Evolutionary conservation across 2,113 vertebrate genomes (phyloP).

Genomic region (Odocoileus virginianus): DNA sequence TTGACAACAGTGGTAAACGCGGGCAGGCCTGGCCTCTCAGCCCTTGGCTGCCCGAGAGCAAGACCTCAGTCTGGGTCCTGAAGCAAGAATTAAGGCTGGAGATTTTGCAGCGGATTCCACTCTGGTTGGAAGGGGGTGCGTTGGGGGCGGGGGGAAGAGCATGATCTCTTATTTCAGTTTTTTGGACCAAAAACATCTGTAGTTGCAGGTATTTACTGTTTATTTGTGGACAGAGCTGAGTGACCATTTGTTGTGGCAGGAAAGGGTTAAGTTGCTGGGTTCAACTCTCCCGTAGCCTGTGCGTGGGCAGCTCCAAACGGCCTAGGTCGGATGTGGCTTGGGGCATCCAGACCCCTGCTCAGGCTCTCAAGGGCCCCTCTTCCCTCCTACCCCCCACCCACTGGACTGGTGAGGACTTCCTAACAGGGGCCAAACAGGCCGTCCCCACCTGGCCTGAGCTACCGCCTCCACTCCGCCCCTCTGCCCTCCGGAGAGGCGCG

Average conservation of each 20-base stretch:
- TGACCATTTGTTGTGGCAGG: not conserved
- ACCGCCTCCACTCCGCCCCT: rapidly evolving
- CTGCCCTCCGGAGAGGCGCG: conserved; percentile 17
- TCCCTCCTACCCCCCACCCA: not conserved
- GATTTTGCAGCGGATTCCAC: conserved; percentile 62
- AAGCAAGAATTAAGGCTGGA: conserved; percentile 76
- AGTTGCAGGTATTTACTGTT: not conserved
- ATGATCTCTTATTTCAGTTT: conserved; percentile 52
- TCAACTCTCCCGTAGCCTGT: not conserved
- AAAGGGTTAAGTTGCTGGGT: conserved; percentile 37
- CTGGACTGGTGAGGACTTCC: not conserved
- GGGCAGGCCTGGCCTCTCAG: conserved; percentile 51
- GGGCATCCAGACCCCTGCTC: not conserved
- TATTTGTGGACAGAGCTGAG: conserved; percentile 33
- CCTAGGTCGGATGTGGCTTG: not conserved
- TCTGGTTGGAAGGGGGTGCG: not conserved
- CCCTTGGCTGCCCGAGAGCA: conserved; percentile 49
- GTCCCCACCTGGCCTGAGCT: not conserved
- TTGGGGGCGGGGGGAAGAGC: conserved; percentile 25
- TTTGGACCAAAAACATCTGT: not conserved
- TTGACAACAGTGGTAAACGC: conserved; percentile 68
- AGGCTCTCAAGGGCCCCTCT: conserved; percentile 36
- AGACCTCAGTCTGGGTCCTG: conserved; percentile 66
- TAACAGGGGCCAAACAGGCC: not conserved
- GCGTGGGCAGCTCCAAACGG: not conserved